Evolutionary conservation across 2,113 vertebrate species (phyloP).

Genomic region (Naja naja): DNA sequence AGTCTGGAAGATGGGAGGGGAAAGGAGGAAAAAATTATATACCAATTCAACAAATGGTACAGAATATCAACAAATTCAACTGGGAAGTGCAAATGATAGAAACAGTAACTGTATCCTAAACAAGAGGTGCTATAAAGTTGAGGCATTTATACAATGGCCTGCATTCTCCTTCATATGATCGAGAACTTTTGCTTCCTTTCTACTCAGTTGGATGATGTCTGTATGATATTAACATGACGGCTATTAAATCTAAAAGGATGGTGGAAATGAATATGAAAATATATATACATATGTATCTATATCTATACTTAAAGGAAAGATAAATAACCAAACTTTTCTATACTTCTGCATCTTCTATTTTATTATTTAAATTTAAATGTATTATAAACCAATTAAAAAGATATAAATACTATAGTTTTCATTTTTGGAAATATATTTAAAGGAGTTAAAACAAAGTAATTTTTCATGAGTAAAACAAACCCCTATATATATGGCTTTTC

Average conservation of each 20-base stretch:
- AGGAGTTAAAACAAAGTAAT: background rate
- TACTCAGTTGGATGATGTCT: background rate
- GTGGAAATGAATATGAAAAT: background rate
- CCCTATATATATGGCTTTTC: background rate
- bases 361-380: background rate
- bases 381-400: background rate
- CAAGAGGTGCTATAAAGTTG: too few relatives aligned
- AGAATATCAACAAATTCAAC: background rate
- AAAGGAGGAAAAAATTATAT: conserved; percentile 15
- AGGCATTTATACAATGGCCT: background rate
- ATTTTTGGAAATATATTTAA: background rate
- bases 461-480: background rate
- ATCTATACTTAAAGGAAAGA: background rate
- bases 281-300: too few relatives aligned
- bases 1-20: conserved; percentile 74
- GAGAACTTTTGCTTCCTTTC: background rate
- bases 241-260: background rate
- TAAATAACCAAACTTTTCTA: background rate
- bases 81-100: background rate
- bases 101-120: background rate
- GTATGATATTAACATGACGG: background rate
- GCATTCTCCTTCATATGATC: background rate
- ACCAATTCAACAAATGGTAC: background rate
- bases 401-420: background rate
- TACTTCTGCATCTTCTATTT: background rate